Evolutionary conservation across 2,797 vertebrate species (phyloP).

Genomic region (Cheirogaleus major): DNA sequence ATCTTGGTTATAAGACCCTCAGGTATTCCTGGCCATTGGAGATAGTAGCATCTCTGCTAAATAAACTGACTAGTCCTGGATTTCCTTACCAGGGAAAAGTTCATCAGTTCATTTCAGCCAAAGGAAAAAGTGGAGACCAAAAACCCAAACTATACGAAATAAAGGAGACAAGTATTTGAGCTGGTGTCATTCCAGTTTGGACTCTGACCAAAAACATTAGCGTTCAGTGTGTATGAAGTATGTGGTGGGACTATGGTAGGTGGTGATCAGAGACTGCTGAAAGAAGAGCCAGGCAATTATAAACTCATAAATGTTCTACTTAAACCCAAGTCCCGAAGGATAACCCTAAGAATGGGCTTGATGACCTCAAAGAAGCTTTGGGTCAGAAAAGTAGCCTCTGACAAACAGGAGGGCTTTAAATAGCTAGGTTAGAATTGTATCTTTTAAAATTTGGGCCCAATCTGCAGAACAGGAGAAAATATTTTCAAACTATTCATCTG

Average conservation of each 20-base stretch:
- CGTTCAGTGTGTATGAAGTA: neutral
- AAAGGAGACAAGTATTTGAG: neutral
- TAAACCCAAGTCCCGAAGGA: neutral
- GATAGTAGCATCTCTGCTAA: neutral
- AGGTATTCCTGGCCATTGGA: neutral
- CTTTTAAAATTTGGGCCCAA: neutral
- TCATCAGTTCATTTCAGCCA: neutral
- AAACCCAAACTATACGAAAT: neutral
- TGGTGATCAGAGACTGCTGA: neutral
- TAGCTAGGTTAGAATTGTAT: neutral
- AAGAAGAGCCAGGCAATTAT: neutral
- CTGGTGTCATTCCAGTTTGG: neutral
- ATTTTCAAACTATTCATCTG: too few relatives aligned
- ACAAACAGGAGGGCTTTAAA: neutral
- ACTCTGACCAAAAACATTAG: neutral
- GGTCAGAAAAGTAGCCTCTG: neutral
- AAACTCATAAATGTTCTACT: neutral
- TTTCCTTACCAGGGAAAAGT: neutral
- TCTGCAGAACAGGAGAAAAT: too few relatives aligned
- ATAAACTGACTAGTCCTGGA: neutral
- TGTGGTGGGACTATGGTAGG: neutral
- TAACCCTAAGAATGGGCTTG: neutral
- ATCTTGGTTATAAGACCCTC: neutral
- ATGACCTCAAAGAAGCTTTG: neutral
- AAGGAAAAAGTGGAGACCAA: neutral